phyloP scores from a whole-genome alignment of 2,888 invertebrate species.

The Zaprionus lineosus region DNA sequence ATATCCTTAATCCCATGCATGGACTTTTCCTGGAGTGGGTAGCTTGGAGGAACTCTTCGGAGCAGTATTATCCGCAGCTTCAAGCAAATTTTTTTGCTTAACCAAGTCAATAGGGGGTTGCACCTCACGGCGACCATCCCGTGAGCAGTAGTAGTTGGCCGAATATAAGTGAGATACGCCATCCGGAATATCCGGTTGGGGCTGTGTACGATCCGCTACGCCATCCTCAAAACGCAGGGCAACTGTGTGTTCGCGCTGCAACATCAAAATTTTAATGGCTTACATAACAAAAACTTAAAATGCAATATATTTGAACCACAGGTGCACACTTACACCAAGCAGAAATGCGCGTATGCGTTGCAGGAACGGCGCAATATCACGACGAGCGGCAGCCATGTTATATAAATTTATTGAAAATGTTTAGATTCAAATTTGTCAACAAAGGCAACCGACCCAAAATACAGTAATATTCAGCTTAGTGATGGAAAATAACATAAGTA shows the following conservation, averaged over 20 bases:
- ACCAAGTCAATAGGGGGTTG: slow-evolving; percentile 79
- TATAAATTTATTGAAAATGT: slow-evolving; percentile 17
- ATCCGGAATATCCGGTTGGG: slow-evolving; percentile 90
- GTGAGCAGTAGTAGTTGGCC: slow-evolving; percentile 91
- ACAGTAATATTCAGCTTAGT: slow-evolving; percentile 18
- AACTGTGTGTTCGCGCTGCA: slow-evolving; percentile 85
- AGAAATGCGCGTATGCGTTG: slow-evolving; percentile 86
- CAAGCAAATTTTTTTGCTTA: slow-evolving; percentile 60
- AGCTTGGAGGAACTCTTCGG: slow-evolving; percentile 71
- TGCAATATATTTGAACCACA: neutral
- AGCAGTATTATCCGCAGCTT: slow-evolving; percentile 67
- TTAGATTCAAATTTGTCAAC: slow-evolving; percentile 32
- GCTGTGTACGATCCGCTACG: slow-evolving; percentile 89
- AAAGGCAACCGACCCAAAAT: slow-evolving; percentile 41
- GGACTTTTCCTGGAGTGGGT: slow-evolving; percentile 85
- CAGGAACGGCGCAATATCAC: slow-evolving; percentile 87
- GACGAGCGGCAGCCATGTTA: slow-evolving; percentile 83
- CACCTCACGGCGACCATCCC: slow-evolving; percentile 93
- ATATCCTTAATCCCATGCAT: slow-evolving; percentile 84
- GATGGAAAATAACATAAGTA: slow-evolving; percentile 12
- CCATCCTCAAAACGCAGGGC: slow-evolving; percentile 88
- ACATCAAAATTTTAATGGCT: slow-evolving; percentile 35
- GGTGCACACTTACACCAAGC: slow-evolving; percentile 85
- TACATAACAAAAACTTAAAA: slow-evolving; percentile 63
- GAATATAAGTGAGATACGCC: slow-evolving; percentile 91